Evolutionary conservation across 2,888 invertebrate species (phyloP).

Genomic region (Aporophyla lueneburgensis): DNA sequence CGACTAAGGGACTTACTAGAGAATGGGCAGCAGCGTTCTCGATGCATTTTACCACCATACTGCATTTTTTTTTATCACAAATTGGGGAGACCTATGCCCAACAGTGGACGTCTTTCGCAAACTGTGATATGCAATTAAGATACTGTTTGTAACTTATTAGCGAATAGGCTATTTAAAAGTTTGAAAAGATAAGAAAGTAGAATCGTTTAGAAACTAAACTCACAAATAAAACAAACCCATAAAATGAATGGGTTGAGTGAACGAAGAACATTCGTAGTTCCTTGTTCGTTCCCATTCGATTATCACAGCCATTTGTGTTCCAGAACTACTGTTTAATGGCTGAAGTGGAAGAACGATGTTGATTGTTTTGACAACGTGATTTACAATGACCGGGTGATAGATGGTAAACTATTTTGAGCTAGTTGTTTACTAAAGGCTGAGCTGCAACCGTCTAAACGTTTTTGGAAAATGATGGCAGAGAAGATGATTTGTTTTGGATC

Average conservation of each 20-base stretch:
- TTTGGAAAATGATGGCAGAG: not conserved
- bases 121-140: no score
- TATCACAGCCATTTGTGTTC: slow-evolving; percentile 48
- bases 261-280: slow-evolving; percentile 41
- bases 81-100: no score
- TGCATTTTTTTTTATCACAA: no score
- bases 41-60: no score
- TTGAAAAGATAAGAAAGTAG: not conserved
- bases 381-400: slow-evolving; percentile 35
- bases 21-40: no score
- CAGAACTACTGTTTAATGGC: slow-evolving; percentile 51
- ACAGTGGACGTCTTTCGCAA: no score
- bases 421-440: slow-evolving; percentile 33
- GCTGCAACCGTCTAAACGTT: not conserved
- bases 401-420: slow-evolving; percentile 42
- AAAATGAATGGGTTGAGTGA: slow-evolving; percentile 50
- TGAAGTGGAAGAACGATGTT: slow-evolving; percentile 45
- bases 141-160: not conserved
- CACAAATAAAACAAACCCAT: slow-evolving; percentile 26
- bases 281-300: slow-evolving; percentile 50
- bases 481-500: not conserved
- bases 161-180: not conserved
- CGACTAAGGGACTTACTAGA: no score
- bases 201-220: not conserved
- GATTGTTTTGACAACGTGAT: slow-evolving; percentile 56